Conservation (phyloP, 2,797 vertebrate genomes). For the Hydrocynus forskahlii region DNA sequence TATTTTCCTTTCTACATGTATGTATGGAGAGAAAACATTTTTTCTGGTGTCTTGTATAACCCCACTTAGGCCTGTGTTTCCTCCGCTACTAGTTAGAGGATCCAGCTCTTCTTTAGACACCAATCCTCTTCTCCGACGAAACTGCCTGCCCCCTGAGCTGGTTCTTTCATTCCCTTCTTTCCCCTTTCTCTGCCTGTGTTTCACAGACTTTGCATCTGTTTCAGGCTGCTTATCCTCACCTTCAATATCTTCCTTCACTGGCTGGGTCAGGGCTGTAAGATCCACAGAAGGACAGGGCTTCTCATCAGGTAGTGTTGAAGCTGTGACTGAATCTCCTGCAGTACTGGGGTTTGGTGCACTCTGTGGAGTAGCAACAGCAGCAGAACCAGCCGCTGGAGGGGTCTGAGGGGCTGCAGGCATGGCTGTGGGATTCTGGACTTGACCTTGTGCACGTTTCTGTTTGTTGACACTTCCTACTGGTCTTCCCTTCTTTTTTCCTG, state of each 20-base stretch:
- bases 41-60: constrained; percentile 86
- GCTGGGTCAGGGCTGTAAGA: constrained; percentile 70
- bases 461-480: constrained; percentile 98
- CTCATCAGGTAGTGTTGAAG: constrained; percentile 56
- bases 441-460: constrained; percentile 86
- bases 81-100: constrained; percentile 54
- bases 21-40: constrained; percentile 91
- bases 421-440: constrained; percentile 60
- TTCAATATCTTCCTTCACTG: constrained; percentile 74
- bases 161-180: constrained; percentile 69
- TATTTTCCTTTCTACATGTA: constrained; percentile 94
- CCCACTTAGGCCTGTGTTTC: constrained; percentile 60
- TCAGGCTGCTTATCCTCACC: constrained; percentile 76
- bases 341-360: constrained; percentile 47
- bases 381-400: constrained; percentile 50
- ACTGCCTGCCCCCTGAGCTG: constrained; percentile 66
- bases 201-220: constrained; percentile 69
- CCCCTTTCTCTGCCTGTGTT: constrained; percentile 71
- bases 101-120: constrained; percentile 82
- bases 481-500: constrained; percentile 97
- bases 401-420: constrained; percentile 54
- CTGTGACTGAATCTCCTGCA: constrained; percentile 48
- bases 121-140: constrained; percentile 75
- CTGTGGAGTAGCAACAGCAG: constrained; percentile 47
- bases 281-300: constrained; percentile 58